These are phyloP conservation scores for Sparidentex hasta DNA, from an alignment of 2,797 vertebrate genomes.

Conservation along the genomic window DNA sequence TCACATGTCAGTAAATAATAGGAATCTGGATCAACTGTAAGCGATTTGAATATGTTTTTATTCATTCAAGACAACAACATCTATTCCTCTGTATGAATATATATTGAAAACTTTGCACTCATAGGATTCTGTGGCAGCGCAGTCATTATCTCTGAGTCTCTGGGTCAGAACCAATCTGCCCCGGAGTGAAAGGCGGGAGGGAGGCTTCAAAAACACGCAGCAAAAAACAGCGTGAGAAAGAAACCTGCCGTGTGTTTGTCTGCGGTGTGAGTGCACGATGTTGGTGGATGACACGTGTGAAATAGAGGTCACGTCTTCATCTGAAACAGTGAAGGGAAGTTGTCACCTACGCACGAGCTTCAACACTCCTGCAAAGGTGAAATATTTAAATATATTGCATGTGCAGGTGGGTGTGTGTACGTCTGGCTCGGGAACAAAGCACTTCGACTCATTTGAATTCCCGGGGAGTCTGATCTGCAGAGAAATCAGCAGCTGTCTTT, in stretches of 20 bases:
- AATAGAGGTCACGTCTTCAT: conserved; percentile 56
- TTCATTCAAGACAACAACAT: conserved; percentile 2
- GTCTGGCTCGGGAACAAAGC: conserved; percentile 7
- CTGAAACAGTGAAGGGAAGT: conserved; percentile 27
- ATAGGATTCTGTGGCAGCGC: conserved; percentile 16
- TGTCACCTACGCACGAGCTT: conserved; percentile 1
- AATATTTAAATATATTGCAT: conserved; percentile 17
- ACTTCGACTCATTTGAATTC: conserved; percentile 17
- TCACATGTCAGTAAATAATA: conserved; percentile 2
- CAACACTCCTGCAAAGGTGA: conserved; percentile 8
- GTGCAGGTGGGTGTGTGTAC: conserved; percentile 5
- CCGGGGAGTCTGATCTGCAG: conserved; percentile 22
- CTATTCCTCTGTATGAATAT: conserved; percentile 43
- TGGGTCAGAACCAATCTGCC: conserved; percentile 34
- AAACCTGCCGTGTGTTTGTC: conserved; percentile 14
- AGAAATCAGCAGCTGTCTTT: background rate
- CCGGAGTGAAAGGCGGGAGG: conserved; percentile 32
- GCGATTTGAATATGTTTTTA: conserved; percentile 14
- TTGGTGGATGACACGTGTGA: conserved; percentile 37
- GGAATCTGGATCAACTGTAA: background rate
- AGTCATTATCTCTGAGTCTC: conserved; percentile 49
- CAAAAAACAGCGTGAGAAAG: conserved; percentile 5
- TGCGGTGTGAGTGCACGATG: background rate
- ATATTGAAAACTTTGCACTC: conserved; percentile 45
- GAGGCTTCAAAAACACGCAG: conserved; percentile 28